Conservation (phyloP, 2,113 vertebrate species). For the Promerops cafer region DNA sequence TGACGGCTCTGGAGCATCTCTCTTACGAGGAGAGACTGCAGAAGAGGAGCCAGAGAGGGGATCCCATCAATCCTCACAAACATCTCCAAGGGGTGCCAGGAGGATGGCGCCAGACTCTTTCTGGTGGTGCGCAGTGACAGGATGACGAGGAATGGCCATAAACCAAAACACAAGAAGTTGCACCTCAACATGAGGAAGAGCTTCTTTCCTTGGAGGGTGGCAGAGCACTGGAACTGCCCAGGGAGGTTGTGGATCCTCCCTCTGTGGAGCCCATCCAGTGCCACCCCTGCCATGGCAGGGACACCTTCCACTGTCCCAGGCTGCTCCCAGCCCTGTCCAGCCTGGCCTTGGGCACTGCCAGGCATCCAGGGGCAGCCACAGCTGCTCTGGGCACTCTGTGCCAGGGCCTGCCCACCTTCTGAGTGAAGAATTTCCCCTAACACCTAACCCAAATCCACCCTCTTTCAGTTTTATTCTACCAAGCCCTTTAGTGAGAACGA, state of each 20-base stretch:
- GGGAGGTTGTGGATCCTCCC: neutral
- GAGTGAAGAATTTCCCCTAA: neutral
- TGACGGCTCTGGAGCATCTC: neutral
- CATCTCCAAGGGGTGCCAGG: neutral
- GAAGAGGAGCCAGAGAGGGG: neutral
- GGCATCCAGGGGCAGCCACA: neutral
- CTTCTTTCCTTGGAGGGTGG: neutral
- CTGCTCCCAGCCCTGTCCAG: neutral
- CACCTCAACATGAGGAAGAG: neutral
- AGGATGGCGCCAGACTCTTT: neutral
- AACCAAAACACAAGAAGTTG: neutral
- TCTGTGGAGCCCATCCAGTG: neutral
- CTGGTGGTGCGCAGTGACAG: neutral
- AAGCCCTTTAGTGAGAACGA: neutral
- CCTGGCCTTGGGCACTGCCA: neutral
- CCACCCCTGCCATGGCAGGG: neutral
- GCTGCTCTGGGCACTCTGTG: neutral
- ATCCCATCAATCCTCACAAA: neutral
- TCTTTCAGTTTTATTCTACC: neutral
- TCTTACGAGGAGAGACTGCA: neutral
- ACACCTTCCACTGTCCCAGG: neutral
- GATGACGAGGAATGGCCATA: neutral
- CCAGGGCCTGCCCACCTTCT: neutral
- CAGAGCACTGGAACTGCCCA: neutral
- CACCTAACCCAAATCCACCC: neutral